These are phyloP conservation scores for Pseudorasbora parva DNA, from an alignment of 2,113 vertebrate species.

Conservation along the genomic window DNA sequence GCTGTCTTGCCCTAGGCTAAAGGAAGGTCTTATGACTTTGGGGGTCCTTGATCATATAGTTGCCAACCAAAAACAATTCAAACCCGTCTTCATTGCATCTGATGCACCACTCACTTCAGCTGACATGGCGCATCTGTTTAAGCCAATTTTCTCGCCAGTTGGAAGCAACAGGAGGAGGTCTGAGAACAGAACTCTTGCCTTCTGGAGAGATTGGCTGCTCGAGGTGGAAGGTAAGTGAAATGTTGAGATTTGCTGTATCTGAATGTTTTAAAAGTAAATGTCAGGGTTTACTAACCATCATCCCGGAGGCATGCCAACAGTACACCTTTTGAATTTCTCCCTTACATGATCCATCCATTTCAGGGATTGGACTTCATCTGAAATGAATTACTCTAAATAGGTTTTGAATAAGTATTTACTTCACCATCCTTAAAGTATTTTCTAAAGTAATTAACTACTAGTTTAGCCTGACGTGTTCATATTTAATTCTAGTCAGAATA, in stretches of 20 bases:
- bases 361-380: too few relatives aligned
- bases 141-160: not conserved
- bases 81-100: not conserved
- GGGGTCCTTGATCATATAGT: not conserved
- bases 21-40: conserved; percentile 8
- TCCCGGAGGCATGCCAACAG: too few relatives aligned
- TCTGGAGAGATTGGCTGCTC: conserved; percentile 4
- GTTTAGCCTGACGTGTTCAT: too few relatives aligned
- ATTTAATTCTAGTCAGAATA: too few relatives aligned
- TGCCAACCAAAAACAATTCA: not conserved
- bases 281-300: too few relatives aligned
- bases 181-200: not conserved
- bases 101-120: not conserved
- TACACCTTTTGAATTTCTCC: too few relatives aligned
- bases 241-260: not conserved
- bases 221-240: not conserved
- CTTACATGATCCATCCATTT: too few relatives aligned
- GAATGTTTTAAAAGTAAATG: not conserved
- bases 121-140: not conserved
- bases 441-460: too few relatives aligned
- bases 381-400: too few relatives aligned
- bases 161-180: not conserved
- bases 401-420: too few relatives aligned
- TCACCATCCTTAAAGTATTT: too few relatives aligned
- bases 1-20: not conserved